These are phyloP conservation scores for Antechinus flavipes DNA, from an alignment of 2,113 vertebrate species.

Conservation along the genomic window DNA sequence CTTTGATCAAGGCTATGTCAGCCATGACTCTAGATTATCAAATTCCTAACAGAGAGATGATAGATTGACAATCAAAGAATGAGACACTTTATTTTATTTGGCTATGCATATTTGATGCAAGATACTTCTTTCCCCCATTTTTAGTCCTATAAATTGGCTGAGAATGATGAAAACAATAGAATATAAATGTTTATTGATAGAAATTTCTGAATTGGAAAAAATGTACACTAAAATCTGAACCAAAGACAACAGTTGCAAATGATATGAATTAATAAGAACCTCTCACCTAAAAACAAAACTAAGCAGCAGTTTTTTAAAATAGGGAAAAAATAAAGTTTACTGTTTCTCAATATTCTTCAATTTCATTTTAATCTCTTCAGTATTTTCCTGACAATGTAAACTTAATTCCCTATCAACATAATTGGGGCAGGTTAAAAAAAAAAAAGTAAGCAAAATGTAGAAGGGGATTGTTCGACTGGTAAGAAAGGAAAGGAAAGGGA, in stretches of 20 bases:
- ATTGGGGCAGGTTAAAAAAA: neutral
- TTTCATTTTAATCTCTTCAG: neutral
- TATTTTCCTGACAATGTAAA: constrained; percentile 31
- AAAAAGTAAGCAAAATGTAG: neutral
- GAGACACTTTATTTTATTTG: neutral
- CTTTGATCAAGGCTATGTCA: neutral
- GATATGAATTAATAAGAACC: constrained; percentile 20
- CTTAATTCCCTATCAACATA: neutral
- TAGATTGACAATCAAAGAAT: neutral
- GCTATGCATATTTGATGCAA: neutral
- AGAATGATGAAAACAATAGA: neutral
- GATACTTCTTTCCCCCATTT: neutral
- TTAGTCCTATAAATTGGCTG: neutral
- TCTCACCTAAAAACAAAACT: neutral
- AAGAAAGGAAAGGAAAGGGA: neutral
- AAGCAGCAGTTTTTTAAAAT: neutral
- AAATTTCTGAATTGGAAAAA: neutral
- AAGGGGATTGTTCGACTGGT: neutral
- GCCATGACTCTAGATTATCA: neutral
- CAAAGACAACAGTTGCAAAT: constrained; percentile 1
- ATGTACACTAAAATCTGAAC: constrained; percentile 26
- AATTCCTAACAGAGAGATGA: neutral
- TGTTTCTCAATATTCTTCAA: neutral
- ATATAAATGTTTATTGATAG: neutral
- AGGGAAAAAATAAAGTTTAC: neutral